Percentiles rank a stretch among this genome's conserved stretches.
phyloP scores from a whole-genome alignment of 1,140 invertebrate genomes.

The Lepidurus couesii region DNA sequence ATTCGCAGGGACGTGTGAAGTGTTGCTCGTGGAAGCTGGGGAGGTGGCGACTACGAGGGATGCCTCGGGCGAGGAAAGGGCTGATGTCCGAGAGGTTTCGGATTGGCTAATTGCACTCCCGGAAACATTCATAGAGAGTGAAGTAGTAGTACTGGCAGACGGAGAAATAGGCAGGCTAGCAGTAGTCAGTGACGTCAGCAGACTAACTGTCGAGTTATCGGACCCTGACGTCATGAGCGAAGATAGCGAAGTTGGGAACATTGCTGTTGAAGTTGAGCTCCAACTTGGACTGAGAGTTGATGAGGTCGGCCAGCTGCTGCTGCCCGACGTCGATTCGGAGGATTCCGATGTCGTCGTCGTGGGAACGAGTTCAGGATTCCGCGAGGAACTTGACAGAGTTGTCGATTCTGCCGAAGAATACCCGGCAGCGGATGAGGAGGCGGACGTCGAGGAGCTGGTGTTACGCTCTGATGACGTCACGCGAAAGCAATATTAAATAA shows the following conservation, averaged over 20 bases:
- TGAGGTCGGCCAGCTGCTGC: constrained; percentile 3
- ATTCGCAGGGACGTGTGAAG: neutral
- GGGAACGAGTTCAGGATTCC: constrained; percentile 5
- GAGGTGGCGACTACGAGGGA: neutral
- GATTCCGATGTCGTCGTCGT: neutral
- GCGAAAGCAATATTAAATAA: neutral
- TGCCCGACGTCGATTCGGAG: neutral
- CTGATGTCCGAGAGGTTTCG: neutral
- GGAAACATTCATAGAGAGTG: neutral
- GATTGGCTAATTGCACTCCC: neutral
- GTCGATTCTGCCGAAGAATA: neutral
- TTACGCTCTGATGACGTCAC: neutral
- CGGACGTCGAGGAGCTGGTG: neutral
- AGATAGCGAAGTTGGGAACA: neutral
- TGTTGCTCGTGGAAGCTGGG: neutral
- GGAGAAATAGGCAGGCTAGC: neutral
- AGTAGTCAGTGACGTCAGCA: constrained; percentile 11
- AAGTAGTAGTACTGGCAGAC: neutral
- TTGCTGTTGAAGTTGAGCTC: neutral
- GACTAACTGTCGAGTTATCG: neutral
- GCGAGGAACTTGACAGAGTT: neutral
- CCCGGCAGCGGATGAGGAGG: neutral
- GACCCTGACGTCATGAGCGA: neutral
- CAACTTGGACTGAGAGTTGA: neutral
- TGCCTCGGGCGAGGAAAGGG: neutral